Evolutionary conservation across 2,888 invertebrate species (phyloP), one percentile per base, ranked within the genome.

Genomic region (Temnothorax ravouxi): DNA sequence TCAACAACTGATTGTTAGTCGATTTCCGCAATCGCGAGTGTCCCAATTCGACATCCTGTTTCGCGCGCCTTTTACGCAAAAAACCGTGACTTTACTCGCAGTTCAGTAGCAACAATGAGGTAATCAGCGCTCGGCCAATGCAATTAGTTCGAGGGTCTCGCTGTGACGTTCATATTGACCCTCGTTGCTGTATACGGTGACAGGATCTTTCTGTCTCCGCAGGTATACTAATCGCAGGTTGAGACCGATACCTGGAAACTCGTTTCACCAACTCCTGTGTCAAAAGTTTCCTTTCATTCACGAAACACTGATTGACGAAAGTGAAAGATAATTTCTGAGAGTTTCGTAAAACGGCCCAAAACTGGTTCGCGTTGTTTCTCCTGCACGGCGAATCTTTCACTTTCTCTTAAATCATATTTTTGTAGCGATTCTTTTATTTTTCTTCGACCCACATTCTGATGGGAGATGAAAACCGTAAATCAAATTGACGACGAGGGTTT

Each of bases 11-110:
- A n/a, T 6, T 25, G 50, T 4, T 15, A 52, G 25, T 4, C 69
- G 69, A 79, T 79, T 69, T 71, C 56, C 71, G 71, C 79, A 71
- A 79, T 72, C 79, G 34, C 29, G n/a, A 71, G 34, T 72, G 56
- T 47, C 13, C 59, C 79, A 47, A 72, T 47, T 79, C 34, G 21
- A 56, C 77, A 79, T 79, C 54, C 71, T 71, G 79, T 18, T 79
- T 66, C 41, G 25, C 50, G 50, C 38, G 18, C 47, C 38, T 76
- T 64, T 67, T 67, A 47, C 54, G 67, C 54, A 69, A 69, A 77
- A 77, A 77, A 34, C 29, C 77, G 54, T 56, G 56, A 47, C 79
- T 56, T 41, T 29, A 38, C 8, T 38, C 64, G 13, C 52, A 54
- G 29, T 44, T 34, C 54, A 56, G 44, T 47, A 56, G 56, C 56